Evolutionary conservation across 2,797 vertebrate genomes (phyloP).

Genomic region (Percopsis omiscomaycus): DNA sequence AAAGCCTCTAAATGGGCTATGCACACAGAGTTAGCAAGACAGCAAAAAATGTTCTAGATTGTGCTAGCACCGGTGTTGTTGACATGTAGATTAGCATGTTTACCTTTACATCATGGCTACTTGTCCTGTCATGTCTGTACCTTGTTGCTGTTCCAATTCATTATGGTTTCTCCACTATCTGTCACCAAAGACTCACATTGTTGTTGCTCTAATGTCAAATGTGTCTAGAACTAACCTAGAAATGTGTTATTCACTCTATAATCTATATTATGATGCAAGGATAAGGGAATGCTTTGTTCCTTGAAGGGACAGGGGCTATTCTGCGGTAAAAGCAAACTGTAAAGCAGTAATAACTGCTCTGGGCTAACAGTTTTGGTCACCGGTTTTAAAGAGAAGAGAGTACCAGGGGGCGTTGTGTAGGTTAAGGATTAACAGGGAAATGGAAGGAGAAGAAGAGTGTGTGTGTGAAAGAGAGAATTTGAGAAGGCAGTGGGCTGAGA

Average conservation of each 20-base stretch:
- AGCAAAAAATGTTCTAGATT: not conserved
- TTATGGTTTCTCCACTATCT: too few relatives aligned
- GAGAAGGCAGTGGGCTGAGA: slow-evolving; percentile 16
- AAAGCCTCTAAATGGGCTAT: too few relatives aligned
- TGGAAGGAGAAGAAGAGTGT: not conserved
- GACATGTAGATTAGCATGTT: slow-evolving; percentile 18
- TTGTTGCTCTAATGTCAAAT: too few relatives aligned
- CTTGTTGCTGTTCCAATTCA: not conserved
- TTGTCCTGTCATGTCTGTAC: slow-evolving; percentile 17
- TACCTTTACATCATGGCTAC: slow-evolving; percentile 22
- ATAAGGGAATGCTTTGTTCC: not conserved
- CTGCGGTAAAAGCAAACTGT: not conserved
- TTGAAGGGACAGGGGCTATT: not conserved
- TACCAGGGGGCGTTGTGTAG: not conserved
- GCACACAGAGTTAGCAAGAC: too few relatives aligned
- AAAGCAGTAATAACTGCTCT: slow-evolving; percentile 4
- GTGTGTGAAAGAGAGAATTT: not conserved
- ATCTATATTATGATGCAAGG: too few relatives aligned
- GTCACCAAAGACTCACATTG: too few relatives aligned
- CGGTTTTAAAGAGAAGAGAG: slow-evolving; percentile 1
- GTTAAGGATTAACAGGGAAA: not conserved
- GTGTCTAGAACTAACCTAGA: too few relatives aligned
- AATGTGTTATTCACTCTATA: too few relatives aligned
- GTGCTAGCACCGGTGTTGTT: slow-evolving; percentile 1
- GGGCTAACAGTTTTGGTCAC: slow-evolving; percentile 4